A percentile compares a stretch with the other conserved stretches of the same genome.
phyloP scores from a whole-genome alignment of 2,888 invertebrate genomes.

The Himalopsyche tibetana region DNA sequence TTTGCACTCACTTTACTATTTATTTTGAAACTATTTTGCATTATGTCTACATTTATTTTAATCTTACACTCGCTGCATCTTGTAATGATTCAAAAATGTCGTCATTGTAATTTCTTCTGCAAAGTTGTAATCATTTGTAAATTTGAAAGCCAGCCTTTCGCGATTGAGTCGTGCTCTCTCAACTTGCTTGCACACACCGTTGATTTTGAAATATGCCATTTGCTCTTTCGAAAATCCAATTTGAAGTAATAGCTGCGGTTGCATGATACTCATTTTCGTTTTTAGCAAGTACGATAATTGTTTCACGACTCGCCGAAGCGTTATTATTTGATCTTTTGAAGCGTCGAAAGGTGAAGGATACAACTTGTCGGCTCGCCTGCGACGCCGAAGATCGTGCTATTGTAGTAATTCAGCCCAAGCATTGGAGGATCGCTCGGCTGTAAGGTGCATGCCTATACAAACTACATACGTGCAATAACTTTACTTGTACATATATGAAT shows the following conservation, averaged over 20 bases:
- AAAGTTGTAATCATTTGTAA: conserved; percentile 14
- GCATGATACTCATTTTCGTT: conserved; percentile 36
- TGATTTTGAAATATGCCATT: conserved; percentile 37
- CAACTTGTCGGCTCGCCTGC: conserved; percentile 26
- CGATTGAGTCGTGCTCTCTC: conserved; percentile 11
- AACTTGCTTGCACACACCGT: not conserved
- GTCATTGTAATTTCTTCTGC: conserved; percentile 31
- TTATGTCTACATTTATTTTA: not conserved
- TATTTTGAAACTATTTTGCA: not conserved
- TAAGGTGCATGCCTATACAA: not conserved
- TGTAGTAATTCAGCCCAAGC: not conserved
- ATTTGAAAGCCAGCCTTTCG: conserved; percentile 21
- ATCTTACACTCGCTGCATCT: not conserved
- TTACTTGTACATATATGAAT: too few relatives aligned
- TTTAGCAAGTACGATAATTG: conserved; percentile 38
- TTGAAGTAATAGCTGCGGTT: conserved; percentile 27
- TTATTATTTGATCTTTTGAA: conserved; percentile 41
- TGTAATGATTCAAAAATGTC: conserved; percentile 6
- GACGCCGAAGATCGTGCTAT: conserved; percentile 13
- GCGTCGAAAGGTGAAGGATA: conserved; percentile 38
- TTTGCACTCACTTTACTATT: too few relatives aligned
- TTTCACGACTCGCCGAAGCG: conserved; percentile 26
- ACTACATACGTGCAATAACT: too few relatives aligned
- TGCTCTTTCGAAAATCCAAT: conserved; percentile 38
- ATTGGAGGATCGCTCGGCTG: not conserved